These are phyloP conservation scores for Bryconaethiops microstoma DNA, from an alignment of 2,797 vertebrate genomes.

Conservation along the genomic window DNA sequence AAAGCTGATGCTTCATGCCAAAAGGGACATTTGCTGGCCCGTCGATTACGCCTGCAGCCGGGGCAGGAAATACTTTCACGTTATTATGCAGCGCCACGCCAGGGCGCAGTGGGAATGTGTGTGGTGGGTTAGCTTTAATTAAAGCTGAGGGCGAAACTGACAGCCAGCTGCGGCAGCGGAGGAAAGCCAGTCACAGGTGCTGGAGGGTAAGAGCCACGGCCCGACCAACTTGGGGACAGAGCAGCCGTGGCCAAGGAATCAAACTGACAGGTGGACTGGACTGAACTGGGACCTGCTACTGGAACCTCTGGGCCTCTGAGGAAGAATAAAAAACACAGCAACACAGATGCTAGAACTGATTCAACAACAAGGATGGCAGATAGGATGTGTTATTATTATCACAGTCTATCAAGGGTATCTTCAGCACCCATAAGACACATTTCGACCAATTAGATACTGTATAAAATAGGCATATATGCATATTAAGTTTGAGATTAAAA, in stretches of 20 bases:
- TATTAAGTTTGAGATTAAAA: no score
- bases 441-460: neutral
- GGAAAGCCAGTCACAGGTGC: slow-evolving; percentile 71
- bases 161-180: slow-evolving; percentile 70
- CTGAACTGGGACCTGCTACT: slow-evolving; percentile 68
- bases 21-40: slow-evolving; percentile 40
- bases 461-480: no score
- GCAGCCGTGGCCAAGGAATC: slow-evolving; percentile 69
- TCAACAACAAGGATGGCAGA: slow-evolving; percentile 19
- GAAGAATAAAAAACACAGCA: slow-evolving; percentile 59
- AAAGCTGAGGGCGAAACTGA: slow-evolving; percentile 66
- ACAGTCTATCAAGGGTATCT: neutral
- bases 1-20: slow-evolving; percentile 18
- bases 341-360: slow-evolving; percentile 62
- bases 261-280: slow-evolving; percentile 73
- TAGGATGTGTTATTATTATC: neutral
- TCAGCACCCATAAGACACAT: neutral
- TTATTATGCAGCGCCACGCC: slow-evolving; percentile 48
- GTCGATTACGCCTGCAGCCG: slow-evolving; percentile 37
- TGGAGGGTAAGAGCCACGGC: slow-evolving; percentile 56
- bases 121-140: slow-evolving; percentile 72
- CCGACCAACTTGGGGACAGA: slow-evolving; percentile 49
- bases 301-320: slow-evolving; percentile 63
- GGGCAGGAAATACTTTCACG: slow-evolving; percentile 32
- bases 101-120: slow-evolving; percentile 54